phyloP scores from a whole-genome alignment of 2,888 invertebrate genomes.

The Cheilosia variabilis region DNA sequence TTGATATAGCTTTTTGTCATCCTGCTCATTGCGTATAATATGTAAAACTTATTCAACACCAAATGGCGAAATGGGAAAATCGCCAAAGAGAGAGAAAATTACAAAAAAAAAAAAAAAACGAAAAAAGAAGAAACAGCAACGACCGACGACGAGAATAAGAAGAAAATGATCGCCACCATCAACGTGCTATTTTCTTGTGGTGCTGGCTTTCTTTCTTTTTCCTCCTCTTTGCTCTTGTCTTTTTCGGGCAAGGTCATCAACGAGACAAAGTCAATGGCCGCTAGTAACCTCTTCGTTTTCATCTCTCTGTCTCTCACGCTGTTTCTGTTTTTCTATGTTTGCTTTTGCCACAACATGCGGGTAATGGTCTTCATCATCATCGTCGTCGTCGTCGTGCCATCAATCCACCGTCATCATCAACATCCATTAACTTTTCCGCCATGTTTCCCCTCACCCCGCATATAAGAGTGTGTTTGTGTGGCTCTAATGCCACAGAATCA shows the following conservation, averaged over 20 bases:
- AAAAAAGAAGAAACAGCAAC: background rate
- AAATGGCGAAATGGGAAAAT: conserved; percentile 24
- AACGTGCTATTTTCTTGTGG: conserved; percentile 16
- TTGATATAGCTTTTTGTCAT: conserved; percentile 24
- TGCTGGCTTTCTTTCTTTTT: conserved; percentile 42
- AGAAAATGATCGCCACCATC: conserved; percentile 25
- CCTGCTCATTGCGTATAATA: conserved; percentile 58
- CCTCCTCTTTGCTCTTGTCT: conserved; percentile 57
- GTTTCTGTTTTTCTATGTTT: conserved; percentile 17
- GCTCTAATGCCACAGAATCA: conserved; percentile 61
- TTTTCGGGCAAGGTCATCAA: conserved; percentile 84
- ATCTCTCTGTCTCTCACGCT: conserved; percentile 20
- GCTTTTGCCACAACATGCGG: conserved; percentile 33
- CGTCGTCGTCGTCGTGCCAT: conserved; percentile 57
- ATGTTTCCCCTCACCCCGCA: background rate
- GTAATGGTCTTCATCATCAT: conserved; percentile 49
- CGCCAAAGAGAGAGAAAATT: background rate
- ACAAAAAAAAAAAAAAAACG: background rate
- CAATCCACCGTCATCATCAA: conserved; percentile 65
- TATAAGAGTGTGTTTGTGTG: conserved; percentile 23
- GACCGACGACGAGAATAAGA: conserved; percentile 12
- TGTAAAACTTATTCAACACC: conserved; percentile 58
- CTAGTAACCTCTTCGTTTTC: conserved; percentile 82
- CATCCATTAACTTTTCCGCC: conserved; percentile 49
- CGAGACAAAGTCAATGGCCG: conserved; percentile 84